These are phyloP conservation scores for Toxotes lorentzi DNA, from an alignment of 2,797 vertebrate species.

Conservation along the genomic window DNA sequence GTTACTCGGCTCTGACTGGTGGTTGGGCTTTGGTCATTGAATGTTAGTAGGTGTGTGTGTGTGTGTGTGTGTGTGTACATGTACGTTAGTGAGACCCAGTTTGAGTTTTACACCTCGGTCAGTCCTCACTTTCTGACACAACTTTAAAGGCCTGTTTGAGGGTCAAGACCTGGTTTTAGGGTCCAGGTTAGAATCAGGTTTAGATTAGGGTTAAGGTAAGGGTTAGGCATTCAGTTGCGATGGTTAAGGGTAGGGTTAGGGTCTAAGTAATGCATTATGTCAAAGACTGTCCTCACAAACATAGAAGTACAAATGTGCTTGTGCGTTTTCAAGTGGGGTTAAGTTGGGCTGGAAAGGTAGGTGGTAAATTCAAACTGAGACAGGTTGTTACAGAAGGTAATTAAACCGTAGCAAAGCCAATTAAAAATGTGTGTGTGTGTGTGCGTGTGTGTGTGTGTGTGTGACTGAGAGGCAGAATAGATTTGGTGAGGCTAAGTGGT, in stretches of 20 bases:
- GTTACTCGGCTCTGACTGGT: slow-evolving; percentile 87
- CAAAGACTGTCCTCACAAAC: too few species aligned
- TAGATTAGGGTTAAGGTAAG: too few species aligned
- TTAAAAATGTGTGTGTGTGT: slow-evolving; percentile 81
- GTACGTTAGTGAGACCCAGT: too few species aligned
- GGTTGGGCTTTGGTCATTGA: slow-evolving; percentile 88
- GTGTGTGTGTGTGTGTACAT: background rate
- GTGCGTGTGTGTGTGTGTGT: slow-evolving; percentile 15
- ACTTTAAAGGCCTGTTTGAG: too few species aligned
- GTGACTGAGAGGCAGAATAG: background rate
- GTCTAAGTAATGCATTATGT: too few species aligned
- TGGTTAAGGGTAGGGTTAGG: too few species aligned
- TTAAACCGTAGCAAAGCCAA: slow-evolving; percentile 94
- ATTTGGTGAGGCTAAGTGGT: slow-evolving; percentile 25
- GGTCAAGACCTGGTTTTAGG: too few species aligned
- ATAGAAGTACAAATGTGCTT: too few species aligned
- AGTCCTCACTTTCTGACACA: too few species aligned
- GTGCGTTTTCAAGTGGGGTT: slow-evolving; percentile 47
- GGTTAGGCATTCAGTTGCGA: too few species aligned
- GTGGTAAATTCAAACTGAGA: slow-evolving; percentile 90
- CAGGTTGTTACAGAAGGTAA: slow-evolving; percentile 92
- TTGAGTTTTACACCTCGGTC: too few species aligned
- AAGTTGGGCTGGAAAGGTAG: slow-evolving; percentile 75
- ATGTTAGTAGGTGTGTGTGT: slow-evolving; percentile 49
- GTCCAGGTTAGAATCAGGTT: too few species aligned